These are phyloP conservation scores for Microcaecilia unicolor DNA, from an alignment of 2,797 vertebrate genomes.

Conservation along the genomic window DNA sequence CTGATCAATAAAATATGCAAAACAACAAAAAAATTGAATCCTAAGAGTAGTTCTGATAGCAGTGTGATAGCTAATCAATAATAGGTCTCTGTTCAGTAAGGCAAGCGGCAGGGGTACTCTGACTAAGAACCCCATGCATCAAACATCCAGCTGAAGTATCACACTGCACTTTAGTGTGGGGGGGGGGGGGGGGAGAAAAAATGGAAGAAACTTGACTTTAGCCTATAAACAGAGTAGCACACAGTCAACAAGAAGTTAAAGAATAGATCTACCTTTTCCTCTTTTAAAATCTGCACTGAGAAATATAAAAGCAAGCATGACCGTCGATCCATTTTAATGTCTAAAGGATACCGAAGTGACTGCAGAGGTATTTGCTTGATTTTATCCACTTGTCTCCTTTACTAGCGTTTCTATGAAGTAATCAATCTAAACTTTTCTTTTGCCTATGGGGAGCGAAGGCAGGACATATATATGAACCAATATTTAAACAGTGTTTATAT, in stretches of 20 bases:
- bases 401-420: too few species aligned
- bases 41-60: slow-evolving; percentile 82
- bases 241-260: too few species aligned
- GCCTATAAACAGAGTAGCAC: neutral
- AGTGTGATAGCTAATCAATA: slow-evolving; percentile 84
- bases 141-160: too few species aligned
- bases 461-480: too few species aligned
- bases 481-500: too few species aligned
- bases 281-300: slow-evolving; percentile 11
- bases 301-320: neutral
- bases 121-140: slow-evolving; percentile 35
- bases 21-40: slow-evolving; percentile 85
- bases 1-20: slow-evolving; percentile 88
- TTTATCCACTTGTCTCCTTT: too few species aligned
- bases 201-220: slow-evolving; percentile 11
- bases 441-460: too few species aligned
- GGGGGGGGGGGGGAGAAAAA: neutral
- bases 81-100: slow-evolving; percentile 53
- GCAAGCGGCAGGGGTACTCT: slow-evolving; percentile 40
- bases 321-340: too few species aligned
- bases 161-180: too few species aligned
- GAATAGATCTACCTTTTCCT: neutral
- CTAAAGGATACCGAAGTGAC: neutral
- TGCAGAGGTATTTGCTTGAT: too few species aligned
- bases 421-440: too few species aligned